These are phyloP conservation scores for Melinopterus prodromus DNA, from an alignment of 2,888 invertebrate genomes.

Conservation along the genomic window DNA sequence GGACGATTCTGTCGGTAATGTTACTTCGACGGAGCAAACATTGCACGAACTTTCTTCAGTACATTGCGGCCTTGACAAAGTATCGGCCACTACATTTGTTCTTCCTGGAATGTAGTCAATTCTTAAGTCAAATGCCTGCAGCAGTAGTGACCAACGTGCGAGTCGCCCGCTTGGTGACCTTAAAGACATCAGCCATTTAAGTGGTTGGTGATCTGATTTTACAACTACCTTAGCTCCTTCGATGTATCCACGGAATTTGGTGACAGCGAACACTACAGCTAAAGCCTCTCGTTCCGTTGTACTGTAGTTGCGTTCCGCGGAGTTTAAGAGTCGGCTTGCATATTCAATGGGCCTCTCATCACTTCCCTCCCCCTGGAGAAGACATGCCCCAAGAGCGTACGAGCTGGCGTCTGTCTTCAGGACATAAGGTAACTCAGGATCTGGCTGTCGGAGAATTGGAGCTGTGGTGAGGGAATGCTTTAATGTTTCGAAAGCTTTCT, in stretches of 20 bases:
- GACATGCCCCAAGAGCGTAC: slow-evolving; percentile 20
- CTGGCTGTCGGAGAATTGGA: slow-evolving; percentile 42
- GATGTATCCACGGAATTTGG: slow-evolving; percentile 55
- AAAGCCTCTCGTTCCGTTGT: slow-evolving; percentile 52
- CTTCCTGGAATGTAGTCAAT: slow-evolving; percentile 43
- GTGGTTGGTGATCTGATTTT: slow-evolving; percentile 58
- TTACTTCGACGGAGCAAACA: neutral
- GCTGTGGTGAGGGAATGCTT: slow-evolving; percentile 35
- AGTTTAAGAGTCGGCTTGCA: slow-evolving; percentile 37
- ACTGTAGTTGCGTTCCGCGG: slow-evolving; percentile 47
- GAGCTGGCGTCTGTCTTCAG: slow-evolving; percentile 41
- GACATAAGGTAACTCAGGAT: slow-evolving; percentile 42
- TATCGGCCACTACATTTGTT: slow-evolving; percentile 36
- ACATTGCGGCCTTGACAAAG: slow-evolving; percentile 31
- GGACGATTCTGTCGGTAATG: slow-evolving; percentile 45
- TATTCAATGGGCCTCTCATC: slow-evolving; percentile 39
- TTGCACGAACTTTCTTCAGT: neutral
- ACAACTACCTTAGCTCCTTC: slow-evolving; percentile 52
- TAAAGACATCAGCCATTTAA: slow-evolving; percentile 57
- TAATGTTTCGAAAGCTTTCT: slow-evolving; percentile 13
- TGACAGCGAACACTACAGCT: slow-evolving; percentile 48
- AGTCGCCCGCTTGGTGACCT: slow-evolving; percentile 57
- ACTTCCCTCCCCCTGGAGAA: slow-evolving; percentile 27
- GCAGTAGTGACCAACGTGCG: slow-evolving; percentile 56
- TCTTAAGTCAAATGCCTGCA: slow-evolving; percentile 53